phyloP scores from a whole-genome alignment of 2,113 vertebrate genomes.

The Indicator indicator region DNA sequence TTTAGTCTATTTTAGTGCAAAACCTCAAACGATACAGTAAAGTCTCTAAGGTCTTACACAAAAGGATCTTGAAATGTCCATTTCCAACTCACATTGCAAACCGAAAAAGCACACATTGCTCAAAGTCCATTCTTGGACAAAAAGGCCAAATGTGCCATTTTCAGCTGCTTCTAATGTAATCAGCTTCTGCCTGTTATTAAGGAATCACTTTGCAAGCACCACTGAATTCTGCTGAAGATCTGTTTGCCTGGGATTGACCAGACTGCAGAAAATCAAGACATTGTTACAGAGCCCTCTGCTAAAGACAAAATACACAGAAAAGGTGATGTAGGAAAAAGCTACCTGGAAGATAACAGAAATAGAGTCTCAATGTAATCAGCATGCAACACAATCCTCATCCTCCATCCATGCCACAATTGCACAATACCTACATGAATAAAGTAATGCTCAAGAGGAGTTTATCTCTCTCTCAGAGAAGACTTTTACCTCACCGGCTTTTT shows the following conservation, averaged over 20 bases:
- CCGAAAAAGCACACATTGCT: neutral
- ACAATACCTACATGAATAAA: neutral
- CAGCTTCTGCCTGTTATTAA: neutral
- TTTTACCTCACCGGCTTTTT: neutral
- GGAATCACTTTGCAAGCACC: neutral
- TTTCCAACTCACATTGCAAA: neutral
- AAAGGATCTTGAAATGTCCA: too few relatives aligned
- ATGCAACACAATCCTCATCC: neutral
- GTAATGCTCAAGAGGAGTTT: neutral
- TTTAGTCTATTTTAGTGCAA: neutral
- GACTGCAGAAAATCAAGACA: neutral
- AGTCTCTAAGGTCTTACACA: too few relatives aligned
- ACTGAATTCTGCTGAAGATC: neutral
- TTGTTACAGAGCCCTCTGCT: neutral
- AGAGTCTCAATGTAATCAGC: neutral
- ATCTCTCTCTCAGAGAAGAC: neutral
- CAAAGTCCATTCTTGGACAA: neutral
- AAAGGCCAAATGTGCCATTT: neutral
- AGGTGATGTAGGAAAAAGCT: accelerated
- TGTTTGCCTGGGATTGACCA: neutral
- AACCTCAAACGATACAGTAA: neutral
- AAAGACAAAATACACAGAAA: neutral
- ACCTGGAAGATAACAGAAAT: neutral
- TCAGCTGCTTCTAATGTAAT: neutral
- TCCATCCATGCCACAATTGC: neutral